Percentiles rank a stretch among this genome's conserved stretches.
These are phyloP conservation scores for Euschistus heros DNA, from an alignment of 1,140 invertebrate genomes.

Conservation along the genomic window DNA sequence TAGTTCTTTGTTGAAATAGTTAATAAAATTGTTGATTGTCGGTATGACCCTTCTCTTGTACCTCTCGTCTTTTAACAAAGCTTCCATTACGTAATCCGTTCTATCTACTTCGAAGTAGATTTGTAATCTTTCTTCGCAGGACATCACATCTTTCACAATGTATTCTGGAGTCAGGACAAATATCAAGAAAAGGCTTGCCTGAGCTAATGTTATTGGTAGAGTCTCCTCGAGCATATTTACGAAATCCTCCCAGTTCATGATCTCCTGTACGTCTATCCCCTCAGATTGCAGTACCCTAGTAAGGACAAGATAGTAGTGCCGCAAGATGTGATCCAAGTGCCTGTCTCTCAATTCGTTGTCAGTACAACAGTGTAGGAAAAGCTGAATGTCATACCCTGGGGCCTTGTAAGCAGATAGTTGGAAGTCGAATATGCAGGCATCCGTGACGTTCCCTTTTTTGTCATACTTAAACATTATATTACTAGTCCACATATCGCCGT, in stretches of 20 bases:
- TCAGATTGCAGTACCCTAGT: not conserved
- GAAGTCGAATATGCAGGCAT: not conserved
- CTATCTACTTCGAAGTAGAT: too few species aligned
- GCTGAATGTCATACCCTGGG: not conserved
- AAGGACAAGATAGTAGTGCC: not conserved
- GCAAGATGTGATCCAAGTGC: not conserved
- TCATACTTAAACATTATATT: slow-evolving; percentile 15
- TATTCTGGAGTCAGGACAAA: not conserved
- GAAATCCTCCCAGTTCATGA: not conserved
- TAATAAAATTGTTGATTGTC: too few species aligned
- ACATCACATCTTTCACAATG: not conserved
- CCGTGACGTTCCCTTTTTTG: not conserved
- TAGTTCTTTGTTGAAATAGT: too few species aligned
- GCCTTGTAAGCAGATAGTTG: not conserved
- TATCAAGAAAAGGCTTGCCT: not conserved
- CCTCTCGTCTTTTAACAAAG: not conserved
- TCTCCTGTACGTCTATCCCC: not conserved
- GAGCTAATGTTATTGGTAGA: not conserved
- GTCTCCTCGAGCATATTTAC: not conserved
- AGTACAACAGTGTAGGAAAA: not conserved
- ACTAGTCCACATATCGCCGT: slow-evolving; percentile 8
- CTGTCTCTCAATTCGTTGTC: not conserved
- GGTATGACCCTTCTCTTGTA: too few species aligned
- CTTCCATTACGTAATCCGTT: not conserved
- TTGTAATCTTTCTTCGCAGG: too few species aligned